These are phyloP conservation scores for Etia nguti DNA, from an alignment of 2,113 vertebrate species.

Conservation along the genomic window DNA sequence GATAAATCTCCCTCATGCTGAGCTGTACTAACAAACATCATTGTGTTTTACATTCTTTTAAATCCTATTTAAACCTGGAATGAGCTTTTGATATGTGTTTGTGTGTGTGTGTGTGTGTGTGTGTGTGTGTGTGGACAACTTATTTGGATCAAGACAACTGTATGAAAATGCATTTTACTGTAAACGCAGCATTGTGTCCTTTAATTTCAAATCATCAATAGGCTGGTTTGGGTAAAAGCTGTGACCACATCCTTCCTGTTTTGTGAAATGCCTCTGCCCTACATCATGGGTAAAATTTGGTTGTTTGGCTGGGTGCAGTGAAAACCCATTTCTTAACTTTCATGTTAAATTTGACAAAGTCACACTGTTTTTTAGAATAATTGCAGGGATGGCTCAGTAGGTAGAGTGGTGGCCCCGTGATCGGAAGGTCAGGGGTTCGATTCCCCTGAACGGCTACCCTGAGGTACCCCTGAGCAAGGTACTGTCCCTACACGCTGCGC, in stretches of 20 bases:
- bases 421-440: too few relatives aligned
- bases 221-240: not conserved
- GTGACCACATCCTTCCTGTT: not conserved
- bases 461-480: too few relatives aligned
- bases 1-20: conserved; percentile 32
- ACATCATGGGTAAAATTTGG: not conserved
- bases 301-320: not conserved
- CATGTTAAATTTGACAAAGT: not conserved
- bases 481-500: too few relatives aligned
- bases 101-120: too few relatives aligned
- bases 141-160: not conserved
- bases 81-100: not conserved
- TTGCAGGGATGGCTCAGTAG: too few relatives aligned
- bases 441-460: too few relatives aligned
- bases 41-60: not conserved
- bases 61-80: not conserved
- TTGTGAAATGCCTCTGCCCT: not conserved
- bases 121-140: not conserved
- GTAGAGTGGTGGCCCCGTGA: too few relatives aligned
- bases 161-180: not conserved
- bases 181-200: not conserved
- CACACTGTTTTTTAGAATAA: not conserved
- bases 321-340: not conserved
- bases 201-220: not conserved
- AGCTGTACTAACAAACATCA: not conserved